Evolutionary conservation across 2,113 vertebrate species (phyloP).

Genomic region (Centropus unirufus): DNA sequence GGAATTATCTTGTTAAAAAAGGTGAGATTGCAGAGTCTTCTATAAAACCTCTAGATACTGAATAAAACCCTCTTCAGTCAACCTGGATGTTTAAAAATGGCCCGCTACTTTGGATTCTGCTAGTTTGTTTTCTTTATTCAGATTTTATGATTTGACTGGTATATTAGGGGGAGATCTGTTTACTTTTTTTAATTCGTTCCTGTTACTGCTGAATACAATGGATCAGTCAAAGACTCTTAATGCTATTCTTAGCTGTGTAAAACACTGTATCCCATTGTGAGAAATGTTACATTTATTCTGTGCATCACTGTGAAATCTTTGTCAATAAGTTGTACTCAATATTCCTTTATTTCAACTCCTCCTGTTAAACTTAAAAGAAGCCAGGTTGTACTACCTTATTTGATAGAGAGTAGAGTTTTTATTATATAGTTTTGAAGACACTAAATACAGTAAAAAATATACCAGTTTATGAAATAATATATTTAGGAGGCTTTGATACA

Average conservation of each 20-base stretch:
- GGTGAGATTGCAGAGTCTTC: conserved; percentile 72
- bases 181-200: background rate
- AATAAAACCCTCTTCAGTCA: background rate
- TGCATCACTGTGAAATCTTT: background rate
- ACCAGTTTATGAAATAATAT: background rate
- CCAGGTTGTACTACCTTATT: background rate
- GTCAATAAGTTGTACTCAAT: background rate
- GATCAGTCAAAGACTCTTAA: background rate
- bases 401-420: background rate
- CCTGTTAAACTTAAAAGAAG: background rate
- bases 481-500: background rate
- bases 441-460: background rate
- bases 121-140: background rate
- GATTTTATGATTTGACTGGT: background rate
- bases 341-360: background rate
- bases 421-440: background rate
- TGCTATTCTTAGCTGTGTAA: background rate
- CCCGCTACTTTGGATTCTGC: background rate
- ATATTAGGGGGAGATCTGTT: background rate
- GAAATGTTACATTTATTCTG: background rate
- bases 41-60: background rate
- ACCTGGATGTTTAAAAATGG: background rate
- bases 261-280: background rate
- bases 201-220: background rate
- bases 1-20: conserved; percentile 87